phyloP scores from a whole-genome alignment of 53 echinoderm and acorn worm genomes.

The Echinarachnius parma region DNA sequence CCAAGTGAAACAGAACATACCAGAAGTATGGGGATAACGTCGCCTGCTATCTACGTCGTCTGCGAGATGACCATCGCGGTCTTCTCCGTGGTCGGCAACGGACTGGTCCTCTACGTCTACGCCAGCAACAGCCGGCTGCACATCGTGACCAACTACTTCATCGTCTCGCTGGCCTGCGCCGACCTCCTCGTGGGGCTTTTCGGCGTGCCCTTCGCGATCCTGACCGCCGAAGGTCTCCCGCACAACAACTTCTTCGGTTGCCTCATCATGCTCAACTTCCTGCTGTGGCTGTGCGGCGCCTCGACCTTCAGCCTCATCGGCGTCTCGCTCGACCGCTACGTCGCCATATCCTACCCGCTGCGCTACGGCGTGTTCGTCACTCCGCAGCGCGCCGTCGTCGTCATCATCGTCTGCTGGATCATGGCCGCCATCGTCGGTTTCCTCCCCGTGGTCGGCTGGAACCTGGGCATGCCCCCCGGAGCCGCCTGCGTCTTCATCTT shows the following conservation, averaged over 20 bases:
- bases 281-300: constrained; percentile 72
- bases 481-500: constrained; percentile 58
- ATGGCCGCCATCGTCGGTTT: constrained; percentile 76
- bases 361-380: constrained; percentile 67
- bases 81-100: constrained; percentile 61
- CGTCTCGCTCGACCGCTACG: constrained; percentile 71
- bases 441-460: constrained; percentile 73
- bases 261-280: constrained; percentile 73
- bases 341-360: constrained; percentile 70
- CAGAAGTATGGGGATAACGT: no score
- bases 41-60: no score
- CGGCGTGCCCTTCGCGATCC: constrained; percentile 73
- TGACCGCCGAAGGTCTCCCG: constrained; percentile 58
- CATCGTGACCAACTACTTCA: constrained; percentile 75
- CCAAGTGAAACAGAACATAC: no score
- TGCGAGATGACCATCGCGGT: constrained; percentile 56
- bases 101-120: constrained; percentile 63
- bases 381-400: constrained; percentile 39
- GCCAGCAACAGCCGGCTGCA: constrained; percentile 56
- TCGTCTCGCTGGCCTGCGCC: constrained; percentile 69
- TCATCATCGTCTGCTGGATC: constrained; percentile 65
- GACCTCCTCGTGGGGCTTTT: constrained; percentile 69
- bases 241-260: constrained; percentile 60
- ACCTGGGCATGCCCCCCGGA: constrained; percentile 37
- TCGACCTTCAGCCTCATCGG: constrained; percentile 81